A percentile compares a stretch with the other conserved stretches of the same genome.
These are phyloP conservation scores for Coenonympha arcania DNA, from an alignment of 2,888 invertebrate species.

Conservation along the genomic window DNA sequence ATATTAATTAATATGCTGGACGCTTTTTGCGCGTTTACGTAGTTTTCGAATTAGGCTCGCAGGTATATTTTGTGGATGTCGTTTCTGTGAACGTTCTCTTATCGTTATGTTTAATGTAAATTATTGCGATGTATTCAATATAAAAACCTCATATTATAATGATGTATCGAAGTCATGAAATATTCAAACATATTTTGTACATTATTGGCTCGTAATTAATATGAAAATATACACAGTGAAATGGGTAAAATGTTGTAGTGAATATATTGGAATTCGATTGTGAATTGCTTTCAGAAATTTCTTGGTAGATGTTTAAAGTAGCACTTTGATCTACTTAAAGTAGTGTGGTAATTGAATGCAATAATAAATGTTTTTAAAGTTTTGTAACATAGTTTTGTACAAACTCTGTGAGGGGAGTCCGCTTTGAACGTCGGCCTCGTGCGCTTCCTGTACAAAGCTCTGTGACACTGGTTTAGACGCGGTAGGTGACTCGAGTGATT, in stretches of 20 bases:
- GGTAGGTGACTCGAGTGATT: slow-evolving; percentile 70
- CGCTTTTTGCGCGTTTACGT: slow-evolving; percentile 68
- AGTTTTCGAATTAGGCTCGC: slow-evolving; percentile 60
- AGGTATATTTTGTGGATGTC: slow-evolving; percentile 58
- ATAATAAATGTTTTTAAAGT: slow-evolving; percentile 57
- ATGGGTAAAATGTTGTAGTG: slow-evolving; percentile 11
- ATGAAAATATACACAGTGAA: slow-evolving; percentile 18
- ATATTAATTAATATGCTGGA: slow-evolving; percentile 48
- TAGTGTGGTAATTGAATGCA: slow-evolving; percentile 67
- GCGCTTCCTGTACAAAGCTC: slow-evolving; percentile 34
- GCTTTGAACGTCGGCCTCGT: slow-evolving; percentile 7
- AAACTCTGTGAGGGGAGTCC: slow-evolving; percentile 13
- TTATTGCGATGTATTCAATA: slow-evolving; percentile 59
- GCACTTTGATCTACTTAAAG: slow-evolving; percentile 62
- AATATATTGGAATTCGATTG: slow-evolving; percentile 21
- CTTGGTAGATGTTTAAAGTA: slow-evolving; percentile 44
- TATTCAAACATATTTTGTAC: slow-evolving; percentile 16
- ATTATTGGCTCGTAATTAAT: slow-evolving; percentile 5
- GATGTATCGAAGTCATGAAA: slow-evolving; percentile 48
- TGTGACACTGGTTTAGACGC: slow-evolving; percentile 40
- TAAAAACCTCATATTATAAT: slow-evolving; percentile 49
- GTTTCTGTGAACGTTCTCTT: slow-evolving; percentile 58
- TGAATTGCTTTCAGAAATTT: slow-evolving; percentile 30
- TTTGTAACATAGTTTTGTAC: slow-evolving; percentile 43
- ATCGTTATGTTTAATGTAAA: slow-evolving; percentile 64